Conservation (phyloP, 2,888 invertebrate genomes). For the Meta bourneti region DNA sequence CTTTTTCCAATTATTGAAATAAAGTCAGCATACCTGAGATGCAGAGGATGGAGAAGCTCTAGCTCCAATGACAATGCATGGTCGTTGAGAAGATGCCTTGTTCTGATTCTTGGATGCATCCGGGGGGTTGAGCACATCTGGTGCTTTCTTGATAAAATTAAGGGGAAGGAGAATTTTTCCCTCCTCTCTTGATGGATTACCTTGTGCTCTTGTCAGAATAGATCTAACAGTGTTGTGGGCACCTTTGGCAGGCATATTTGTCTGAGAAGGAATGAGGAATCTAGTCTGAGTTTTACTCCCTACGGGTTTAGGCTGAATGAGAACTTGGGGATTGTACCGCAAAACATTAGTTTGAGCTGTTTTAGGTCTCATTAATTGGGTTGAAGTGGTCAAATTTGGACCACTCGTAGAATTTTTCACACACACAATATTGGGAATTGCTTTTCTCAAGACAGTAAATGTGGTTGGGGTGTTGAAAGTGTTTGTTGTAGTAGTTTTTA, state of each 20-base stretch:
- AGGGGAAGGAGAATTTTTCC: slow-evolving; percentile 37
- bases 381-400: not conserved
- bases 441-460: not conserved
- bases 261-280: not conserved
- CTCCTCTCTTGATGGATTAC: slow-evolving; percentile 2
- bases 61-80: slow-evolving; percentile 59
- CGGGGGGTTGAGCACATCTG: not conserved
- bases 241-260: not conserved
- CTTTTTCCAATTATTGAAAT: not conserved
- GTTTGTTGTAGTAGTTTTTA: not conserved
- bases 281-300: not conserved
- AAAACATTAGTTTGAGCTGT: slow-evolving; percentile 26
- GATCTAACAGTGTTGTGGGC: slow-evolving; percentile 10
- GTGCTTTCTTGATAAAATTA: slow-evolving; percentile 13
- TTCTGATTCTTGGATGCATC: not conserved
- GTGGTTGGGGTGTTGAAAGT: not conserved
- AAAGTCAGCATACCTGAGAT: slow-evolving; percentile 5
- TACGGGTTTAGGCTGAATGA: slow-evolving; percentile 31
- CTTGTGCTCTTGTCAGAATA: not conserved
- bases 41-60: not conserved
- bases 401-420: not conserved
- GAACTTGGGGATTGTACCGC: slow-evolving; percentile 29
- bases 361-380: not conserved
- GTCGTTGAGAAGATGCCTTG: slow-evolving; percentile 13
- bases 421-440: slow-evolving; percentile 15